These are phyloP conservation scores for Microtus richardsoni DNA, from an alignment of 2,113 vertebrate genomes.

Conservation along the genomic window DNA sequence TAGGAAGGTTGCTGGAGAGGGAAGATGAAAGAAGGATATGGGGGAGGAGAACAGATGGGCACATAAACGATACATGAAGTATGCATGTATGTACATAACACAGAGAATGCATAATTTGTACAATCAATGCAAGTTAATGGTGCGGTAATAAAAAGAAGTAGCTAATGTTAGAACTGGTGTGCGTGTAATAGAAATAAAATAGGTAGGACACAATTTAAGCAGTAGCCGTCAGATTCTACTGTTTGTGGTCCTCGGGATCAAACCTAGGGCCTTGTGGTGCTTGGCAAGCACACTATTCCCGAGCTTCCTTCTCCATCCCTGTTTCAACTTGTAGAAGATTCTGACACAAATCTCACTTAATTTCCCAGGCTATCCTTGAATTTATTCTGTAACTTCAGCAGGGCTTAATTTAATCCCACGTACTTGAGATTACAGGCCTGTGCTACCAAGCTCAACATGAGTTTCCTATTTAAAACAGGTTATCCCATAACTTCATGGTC, in stretches of 20 bases:
- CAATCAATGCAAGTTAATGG: not conserved
- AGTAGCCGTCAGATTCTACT: not conserved
- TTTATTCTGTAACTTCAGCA: not conserved
- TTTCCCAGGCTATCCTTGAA: not conserved
- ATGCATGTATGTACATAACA: not conserved
- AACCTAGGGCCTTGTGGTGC: not conserved
- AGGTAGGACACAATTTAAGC: not conserved
- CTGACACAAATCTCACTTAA: not conserved
- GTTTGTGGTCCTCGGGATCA: not conserved
- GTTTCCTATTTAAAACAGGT: slow-evolving; percentile 8
- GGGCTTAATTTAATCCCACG: not conserved
- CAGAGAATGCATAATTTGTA: not conserved
- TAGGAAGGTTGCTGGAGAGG: not conserved
- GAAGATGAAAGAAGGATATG: not conserved
- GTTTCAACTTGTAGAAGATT: not conserved
- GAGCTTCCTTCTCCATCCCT: not conserved
- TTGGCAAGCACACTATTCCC: no score
- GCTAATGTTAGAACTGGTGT: not conserved
- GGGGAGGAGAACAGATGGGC: not conserved
- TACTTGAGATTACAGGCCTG: not conserved
- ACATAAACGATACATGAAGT: not conserved
- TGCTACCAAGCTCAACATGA: not conserved
- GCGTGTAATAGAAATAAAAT: not conserved
- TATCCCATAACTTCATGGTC: not conserved
- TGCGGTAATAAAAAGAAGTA: not conserved